A percentile compares a stretch with the other conserved stretches of the same genome.
phyloP scores from a whole-genome alignment of 2,888 invertebrate species.

The Colletes collaris region DNA sequence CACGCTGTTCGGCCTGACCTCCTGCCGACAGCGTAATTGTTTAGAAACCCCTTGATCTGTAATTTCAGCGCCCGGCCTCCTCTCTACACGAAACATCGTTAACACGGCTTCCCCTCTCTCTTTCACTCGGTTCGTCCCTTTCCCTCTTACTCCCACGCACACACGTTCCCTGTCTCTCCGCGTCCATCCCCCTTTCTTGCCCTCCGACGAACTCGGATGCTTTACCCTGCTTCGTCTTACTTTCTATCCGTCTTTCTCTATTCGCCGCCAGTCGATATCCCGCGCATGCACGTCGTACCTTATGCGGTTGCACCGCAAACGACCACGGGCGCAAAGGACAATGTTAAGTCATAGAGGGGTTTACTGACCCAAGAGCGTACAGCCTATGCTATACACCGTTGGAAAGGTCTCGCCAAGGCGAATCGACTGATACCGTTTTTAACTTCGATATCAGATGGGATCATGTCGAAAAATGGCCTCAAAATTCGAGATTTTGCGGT shows the following conservation, averaged over 20 bases:
- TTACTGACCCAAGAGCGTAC: too few relatives aligned
- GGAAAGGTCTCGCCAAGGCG: too few relatives aligned
- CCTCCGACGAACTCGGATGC: not conserved
- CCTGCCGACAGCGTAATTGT: conserved; percentile 73
- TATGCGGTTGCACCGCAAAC: conserved; percentile 22
- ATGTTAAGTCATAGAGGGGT: too few relatives aligned
- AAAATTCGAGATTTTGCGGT: too few relatives aligned
- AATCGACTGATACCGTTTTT: too few relatives aligned
- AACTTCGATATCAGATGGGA: too few relatives aligned
- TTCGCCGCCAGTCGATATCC: conserved; percentile 39
- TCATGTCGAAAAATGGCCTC: too few relatives aligned
- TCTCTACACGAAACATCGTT: conserved; percentile 70
- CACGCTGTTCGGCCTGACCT: conserved; percentile 68
- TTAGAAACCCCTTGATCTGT: conserved; percentile 73
- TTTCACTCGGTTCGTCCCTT: not conserved
- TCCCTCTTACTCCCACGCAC: not conserved
- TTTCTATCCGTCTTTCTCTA: conserved; percentile 12
- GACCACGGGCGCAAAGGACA: conserved; percentile 25
- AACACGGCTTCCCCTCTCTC: conserved; percentile 53
- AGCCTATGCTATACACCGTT: too few relatives aligned
- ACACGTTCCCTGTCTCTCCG: too few relatives aligned
- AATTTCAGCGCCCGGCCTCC: conserved; percentile 67
- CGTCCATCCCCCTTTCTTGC: not conserved
- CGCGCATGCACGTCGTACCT: conserved; percentile 43
- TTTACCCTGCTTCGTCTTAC: not conserved